These are phyloP conservation scores for Solenopsis fugax DNA, from an alignment of 1,140 invertebrate genomes.

Conservation along the genomic window DNA sequence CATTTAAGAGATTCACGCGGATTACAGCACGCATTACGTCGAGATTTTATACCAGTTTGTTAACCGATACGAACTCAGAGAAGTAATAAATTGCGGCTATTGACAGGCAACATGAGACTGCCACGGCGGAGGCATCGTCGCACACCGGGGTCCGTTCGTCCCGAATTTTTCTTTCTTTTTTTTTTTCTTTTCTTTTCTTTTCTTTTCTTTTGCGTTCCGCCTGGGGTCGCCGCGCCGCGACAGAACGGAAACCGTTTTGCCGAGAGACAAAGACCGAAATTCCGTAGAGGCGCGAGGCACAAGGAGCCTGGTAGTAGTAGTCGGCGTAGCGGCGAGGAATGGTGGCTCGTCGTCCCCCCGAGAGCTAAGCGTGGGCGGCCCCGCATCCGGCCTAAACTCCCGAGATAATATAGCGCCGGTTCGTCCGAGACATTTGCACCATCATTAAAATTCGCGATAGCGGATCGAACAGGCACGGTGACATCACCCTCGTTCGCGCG, in stretches of 20 bases:
- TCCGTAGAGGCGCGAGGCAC: conserved; percentile 56
- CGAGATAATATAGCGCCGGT: conserved; percentile 86
- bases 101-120: conserved; percentile 62
- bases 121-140: conserved; percentile 39
- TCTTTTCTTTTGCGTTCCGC: conserved; percentile 11
- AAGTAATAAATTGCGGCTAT: conserved; percentile 58
- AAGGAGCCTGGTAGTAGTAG: conserved; percentile 59
- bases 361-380: conserved; percentile 84
- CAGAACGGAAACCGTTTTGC: conserved; percentile 44
- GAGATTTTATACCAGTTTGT: conserved; percentile 44
- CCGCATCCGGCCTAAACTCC: conserved; percentile 85
- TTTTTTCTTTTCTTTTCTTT: conserved; percentile 2
- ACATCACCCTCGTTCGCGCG: conserved; percentile 85
- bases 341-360: conserved; percentile 52
- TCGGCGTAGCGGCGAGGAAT: conserved; percentile 36
- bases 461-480: conserved; percentile 86
- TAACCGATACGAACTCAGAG: conserved; percentile 36
- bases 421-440: conserved; percentile 86
- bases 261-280: conserved; percentile 72
- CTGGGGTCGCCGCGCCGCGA: conserved; percentile 20
- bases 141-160: conserved; percentile 40
- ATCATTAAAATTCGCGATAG: conserved; percentile 87
- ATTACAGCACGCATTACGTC: conserved; percentile 24
- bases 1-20: background rate
- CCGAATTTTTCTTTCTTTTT: conserved; percentile 16